A percentile compares a stretch with the other conserved stretches of the same genome.
Conservation (phyloP, 2,113 vertebrate species). For the Peucedramus taeniatus region DNA sequence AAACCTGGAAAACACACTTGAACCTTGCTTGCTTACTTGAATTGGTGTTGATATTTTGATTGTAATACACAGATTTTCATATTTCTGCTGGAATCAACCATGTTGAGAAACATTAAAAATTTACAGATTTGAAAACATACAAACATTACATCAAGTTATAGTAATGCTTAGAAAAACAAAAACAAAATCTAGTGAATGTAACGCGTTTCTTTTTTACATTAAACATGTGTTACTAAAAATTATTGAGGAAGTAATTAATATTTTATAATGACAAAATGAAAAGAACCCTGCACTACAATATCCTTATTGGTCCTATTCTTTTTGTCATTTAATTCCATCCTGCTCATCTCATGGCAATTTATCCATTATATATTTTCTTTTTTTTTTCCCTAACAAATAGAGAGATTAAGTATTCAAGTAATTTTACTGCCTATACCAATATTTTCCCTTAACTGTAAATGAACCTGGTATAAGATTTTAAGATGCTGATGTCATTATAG, state of each 20-base stretch:
- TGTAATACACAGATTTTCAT: neutral
- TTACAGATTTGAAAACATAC: neutral
- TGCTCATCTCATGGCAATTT: neutral
- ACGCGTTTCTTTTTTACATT: neutral
- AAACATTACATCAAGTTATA: neutral
- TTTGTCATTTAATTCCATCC: neutral
- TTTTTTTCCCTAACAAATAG: neutral
- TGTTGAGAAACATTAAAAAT: neutral
- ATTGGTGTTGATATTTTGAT: neutral
- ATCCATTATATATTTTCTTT: neutral
- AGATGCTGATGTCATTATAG: neutral
- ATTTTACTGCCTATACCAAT: neutral
- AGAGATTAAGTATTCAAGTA: neutral
- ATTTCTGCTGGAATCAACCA: neutral
- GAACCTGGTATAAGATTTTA: neutral
- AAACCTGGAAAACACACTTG: neutral
- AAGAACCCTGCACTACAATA: neutral
- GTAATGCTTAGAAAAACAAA: neutral
- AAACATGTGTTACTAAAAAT: neutral
- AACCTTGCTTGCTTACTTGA: neutral
- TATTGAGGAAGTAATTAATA: neutral
- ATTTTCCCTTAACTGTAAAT: neutral
- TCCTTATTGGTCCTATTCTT: neutral
- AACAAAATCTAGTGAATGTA: neutral
- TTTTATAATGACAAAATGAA: neutral